These are phyloP conservation scores for Ictalurus furcatus DNA, from an alignment of 2,113 vertebrate species.

Conservation along the genomic window DNA sequence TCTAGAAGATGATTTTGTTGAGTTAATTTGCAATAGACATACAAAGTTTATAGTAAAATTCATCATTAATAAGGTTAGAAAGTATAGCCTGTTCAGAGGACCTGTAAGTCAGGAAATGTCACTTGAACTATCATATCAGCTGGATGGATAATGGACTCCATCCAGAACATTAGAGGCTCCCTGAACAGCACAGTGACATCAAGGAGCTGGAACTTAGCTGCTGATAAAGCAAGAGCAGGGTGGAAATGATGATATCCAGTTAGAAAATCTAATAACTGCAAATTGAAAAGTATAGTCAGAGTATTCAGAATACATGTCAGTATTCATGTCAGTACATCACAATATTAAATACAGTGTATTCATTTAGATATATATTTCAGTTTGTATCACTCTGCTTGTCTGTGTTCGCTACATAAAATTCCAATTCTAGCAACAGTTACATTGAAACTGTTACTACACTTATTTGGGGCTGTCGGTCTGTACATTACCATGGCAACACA, in stretches of 20 bases:
- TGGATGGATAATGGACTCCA: conserved; percentile 18
- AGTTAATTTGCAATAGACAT: background rate
- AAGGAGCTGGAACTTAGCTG: conserved; percentile 1
- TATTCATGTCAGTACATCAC: background rate
- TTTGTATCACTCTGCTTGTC: background rate
- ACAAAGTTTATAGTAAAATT: background rate
- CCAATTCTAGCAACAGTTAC: background rate
- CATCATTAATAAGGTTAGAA: background rate
- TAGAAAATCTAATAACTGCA: background rate
- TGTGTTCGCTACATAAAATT: background rate
- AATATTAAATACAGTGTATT: background rate
- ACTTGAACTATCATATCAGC: conserved; percentile 9
- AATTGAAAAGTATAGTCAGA: background rate
- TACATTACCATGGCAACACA: background rate
- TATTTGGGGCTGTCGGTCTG: background rate
- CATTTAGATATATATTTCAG: background rate
- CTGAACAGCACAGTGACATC: conserved; percentile 2
- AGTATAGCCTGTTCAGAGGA: conserved; percentile 19
- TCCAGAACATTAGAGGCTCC: conserved; percentile 17
- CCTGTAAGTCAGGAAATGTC: background rate
- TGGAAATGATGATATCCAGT: conserved; percentile 9
- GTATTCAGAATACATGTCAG: too few species aligned
- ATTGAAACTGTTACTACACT: background rate
- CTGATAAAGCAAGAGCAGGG: background rate
- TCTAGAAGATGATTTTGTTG: background rate